Percentiles rank a stretch among this genome's conserved stretches.
Conservation (phyloP, 2,888 invertebrate species). For the Tetragnatha montana region DNA sequence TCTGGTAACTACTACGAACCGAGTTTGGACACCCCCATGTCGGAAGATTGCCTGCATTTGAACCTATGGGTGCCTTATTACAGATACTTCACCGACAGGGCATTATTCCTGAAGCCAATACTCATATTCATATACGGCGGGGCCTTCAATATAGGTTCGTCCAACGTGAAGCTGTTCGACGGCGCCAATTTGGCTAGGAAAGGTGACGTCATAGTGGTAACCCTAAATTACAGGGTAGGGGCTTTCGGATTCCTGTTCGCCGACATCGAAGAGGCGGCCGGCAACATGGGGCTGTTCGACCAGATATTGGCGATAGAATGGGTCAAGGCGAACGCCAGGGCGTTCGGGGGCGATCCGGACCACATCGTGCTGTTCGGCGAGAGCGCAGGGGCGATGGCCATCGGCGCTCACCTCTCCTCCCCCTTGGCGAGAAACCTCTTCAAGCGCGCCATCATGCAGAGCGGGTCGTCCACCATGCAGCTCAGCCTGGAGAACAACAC, state of each 20-base stretch:
- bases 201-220: slow-evolving; percentile 67
- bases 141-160: slow-evolving; percentile 56
- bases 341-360: slow-evolving; percentile 65
- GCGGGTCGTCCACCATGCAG: slow-evolving; percentile 44
- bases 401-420: slow-evolving; percentile 49
- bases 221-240: slow-evolving; percentile 67
- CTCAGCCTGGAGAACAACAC: slow-evolving; percentile 39
- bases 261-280: slow-evolving; percentile 54
- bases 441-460: slow-evolving; percentile 65
- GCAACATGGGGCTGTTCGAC: slow-evolving; percentile 70
- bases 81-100: background rate
- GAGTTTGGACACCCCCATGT: slow-evolving; percentile 40
- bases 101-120: slow-evolving; percentile 39
- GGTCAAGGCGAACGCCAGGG: slow-evolving; percentile 56
- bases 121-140: slow-evolving; percentile 70
- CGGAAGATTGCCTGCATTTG: slow-evolving; percentile 71
- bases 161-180: slow-evolving; percentile 47
- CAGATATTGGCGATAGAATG: slow-evolving; percentile 67
- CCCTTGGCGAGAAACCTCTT: slow-evolving; percentile 47
- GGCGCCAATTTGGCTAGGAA: slow-evolving; percentile 40
- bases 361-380: slow-evolving; percentile 65
- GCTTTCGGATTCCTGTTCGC: slow-evolving; percentile 66
- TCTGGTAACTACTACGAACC: slow-evolving; percentile 30
- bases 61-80: slow-evolving; percentile 71
- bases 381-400: slow-evolving; percentile 64